Conservation (phyloP, 2,888 invertebrate genomes). For the Stenoptilia bipunctidactyla region DNA sequence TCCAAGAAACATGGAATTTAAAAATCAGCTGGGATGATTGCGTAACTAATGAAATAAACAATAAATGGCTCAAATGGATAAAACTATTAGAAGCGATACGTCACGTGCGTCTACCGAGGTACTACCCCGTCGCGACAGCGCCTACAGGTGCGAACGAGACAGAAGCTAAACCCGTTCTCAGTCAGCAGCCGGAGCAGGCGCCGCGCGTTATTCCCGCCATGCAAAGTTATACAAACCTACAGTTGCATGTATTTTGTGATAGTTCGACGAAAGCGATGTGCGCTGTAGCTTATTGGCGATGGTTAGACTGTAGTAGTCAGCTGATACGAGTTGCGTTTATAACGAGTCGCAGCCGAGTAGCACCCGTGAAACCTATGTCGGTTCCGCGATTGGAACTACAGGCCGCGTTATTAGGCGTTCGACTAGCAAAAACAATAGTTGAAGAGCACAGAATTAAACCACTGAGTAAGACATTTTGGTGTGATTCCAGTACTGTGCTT, state of each 20-base stretch:
- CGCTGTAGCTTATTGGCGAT: conserved; percentile 12
- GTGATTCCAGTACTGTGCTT: no score
- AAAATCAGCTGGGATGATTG: conserved; percentile 15
- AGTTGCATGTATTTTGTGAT: conserved; percentile 9
- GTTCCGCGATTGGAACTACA: conserved; percentile 14
- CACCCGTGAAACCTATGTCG: conserved; percentile 9
- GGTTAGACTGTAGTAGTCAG: conserved; percentile 6
- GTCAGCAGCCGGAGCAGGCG: not conserved
- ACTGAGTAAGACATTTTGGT: no score
- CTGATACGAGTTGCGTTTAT: conserved; percentile 5
- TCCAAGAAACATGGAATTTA: conserved; percentile 15
- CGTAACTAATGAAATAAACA: conserved; percentile 5
- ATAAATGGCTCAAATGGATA: conserved; percentile 12
- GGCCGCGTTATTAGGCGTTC: conserved; percentile 12
- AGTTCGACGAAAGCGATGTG: conserved; percentile 2
- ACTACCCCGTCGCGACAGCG: no score
- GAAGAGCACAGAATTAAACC: conserved; percentile 11
- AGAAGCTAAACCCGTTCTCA: conserved; percentile 5
- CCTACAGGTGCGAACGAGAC: conserved; percentile 1
- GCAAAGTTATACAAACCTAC: conserved; percentile 4
- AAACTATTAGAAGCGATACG: conserved; percentile 5
- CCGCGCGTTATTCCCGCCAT: not conserved
- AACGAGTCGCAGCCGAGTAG: conserved; percentile 11
- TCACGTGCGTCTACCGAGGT: conserved; percentile 4
- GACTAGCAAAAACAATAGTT: conserved; percentile 10